A percentile compares a stretch with the other conserved stretches of the same genome.
These are phyloP conservation scores for Andrena fulva DNA, from an alignment of 2,888 invertebrate species.

Conservation along the genomic window DNA sequence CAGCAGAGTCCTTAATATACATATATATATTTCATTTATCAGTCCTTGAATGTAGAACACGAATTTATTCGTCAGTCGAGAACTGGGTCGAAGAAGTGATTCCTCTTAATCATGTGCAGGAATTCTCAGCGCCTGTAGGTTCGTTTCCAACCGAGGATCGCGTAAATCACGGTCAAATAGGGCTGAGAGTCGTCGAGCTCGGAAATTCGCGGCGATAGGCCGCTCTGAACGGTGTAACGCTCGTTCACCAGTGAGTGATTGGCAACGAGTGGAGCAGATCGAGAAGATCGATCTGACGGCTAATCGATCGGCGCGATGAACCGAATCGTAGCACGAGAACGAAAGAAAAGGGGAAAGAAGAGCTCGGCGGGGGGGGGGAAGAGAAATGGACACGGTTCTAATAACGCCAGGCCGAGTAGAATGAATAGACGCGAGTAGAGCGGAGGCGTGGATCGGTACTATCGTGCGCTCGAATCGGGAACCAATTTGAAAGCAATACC, in stretches of 20 bases:
- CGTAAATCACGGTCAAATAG: conserved; percentile 46
- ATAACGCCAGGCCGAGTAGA: conserved; percentile 69
- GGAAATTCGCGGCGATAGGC: conserved; percentile 57
- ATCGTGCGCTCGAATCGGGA: conserved; percentile 82
- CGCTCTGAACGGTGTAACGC: conserved; percentile 41
- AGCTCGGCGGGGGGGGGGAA: background rate
- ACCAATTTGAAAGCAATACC: conserved; percentile 84
- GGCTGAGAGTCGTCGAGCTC: conserved; percentile 32
- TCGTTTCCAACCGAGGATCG: background rate
- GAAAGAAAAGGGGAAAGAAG: conserved; percentile 14
- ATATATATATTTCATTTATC: background rate
- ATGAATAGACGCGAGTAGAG: conserved; percentile 66
- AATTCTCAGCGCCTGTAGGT: conserved; percentile 3
- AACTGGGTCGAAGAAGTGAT: background rate
- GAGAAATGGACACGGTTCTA: conserved; percentile 58
- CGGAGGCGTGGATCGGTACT: conserved; percentile 65
- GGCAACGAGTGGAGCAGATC: conserved; percentile 51
- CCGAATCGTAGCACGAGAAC: conserved; percentile 55
- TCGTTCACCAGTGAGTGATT: conserved; percentile 27
- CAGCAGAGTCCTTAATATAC: background rate
- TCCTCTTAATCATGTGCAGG: conserved; percentile 34
- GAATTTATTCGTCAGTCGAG: background rate
- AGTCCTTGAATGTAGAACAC: background rate
- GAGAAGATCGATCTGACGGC: conserved; percentile 60
- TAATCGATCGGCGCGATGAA: conserved; percentile 67